A percentile compares a stretch with the other conserved stretches of the same genome.
Conservation (phyloP, 92 coral and sea anemone genomes). For the Phymanthus crucifer region DNA sequence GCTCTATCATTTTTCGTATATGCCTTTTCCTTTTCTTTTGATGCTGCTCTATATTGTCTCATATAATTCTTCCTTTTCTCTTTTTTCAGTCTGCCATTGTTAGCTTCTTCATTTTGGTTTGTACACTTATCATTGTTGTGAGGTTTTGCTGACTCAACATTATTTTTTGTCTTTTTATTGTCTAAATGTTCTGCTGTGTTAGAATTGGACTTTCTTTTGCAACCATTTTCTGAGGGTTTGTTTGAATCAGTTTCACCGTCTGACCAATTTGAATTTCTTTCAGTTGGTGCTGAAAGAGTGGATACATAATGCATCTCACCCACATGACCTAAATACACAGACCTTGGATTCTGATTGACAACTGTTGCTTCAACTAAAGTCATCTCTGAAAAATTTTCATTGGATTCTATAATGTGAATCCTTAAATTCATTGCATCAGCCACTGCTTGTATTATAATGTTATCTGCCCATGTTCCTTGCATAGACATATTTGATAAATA, state of each 20-base stretch:
- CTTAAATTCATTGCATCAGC: too few relatives aligned
- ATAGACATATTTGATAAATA: constrained; percentile 60
- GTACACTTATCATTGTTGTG: constrained; percentile 7
- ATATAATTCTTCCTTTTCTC: constrained; percentile 28
- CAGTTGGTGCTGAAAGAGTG: constrained; percentile 51
- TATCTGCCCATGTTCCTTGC: too few relatives aligned
- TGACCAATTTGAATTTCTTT: constrained; percentile 40
- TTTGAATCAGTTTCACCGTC: constrained; percentile 3
- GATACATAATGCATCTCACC: constrained; percentile 69
- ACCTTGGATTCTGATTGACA: constrained; percentile 30
- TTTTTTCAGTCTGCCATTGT: constrained; percentile 15
- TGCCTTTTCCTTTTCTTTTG: constrained; percentile 13
- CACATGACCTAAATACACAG: constrained; percentile 54
- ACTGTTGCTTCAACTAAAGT: constrained; percentile 57
- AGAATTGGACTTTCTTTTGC: constrained; percentile 18
- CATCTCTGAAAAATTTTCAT: constrained; percentile 44
- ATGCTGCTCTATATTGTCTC: constrained; percentile 24
- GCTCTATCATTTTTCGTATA: constrained; percentile 11
- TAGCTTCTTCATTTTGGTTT: constrained; percentile 11
- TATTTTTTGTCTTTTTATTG: constrained; percentile 7
- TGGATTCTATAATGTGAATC: constrained; percentile 59
- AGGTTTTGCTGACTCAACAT: constrained; percentile 14
- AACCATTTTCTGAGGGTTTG: constrained; percentile 18
- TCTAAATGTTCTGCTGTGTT: constrained; percentile 13
- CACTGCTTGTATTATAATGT: too few relatives aligned